Evolutionary conservation across 2,888 invertebrate genomes (phyloP).

Genomic region (Yponomeuta malinellus): DNA sequence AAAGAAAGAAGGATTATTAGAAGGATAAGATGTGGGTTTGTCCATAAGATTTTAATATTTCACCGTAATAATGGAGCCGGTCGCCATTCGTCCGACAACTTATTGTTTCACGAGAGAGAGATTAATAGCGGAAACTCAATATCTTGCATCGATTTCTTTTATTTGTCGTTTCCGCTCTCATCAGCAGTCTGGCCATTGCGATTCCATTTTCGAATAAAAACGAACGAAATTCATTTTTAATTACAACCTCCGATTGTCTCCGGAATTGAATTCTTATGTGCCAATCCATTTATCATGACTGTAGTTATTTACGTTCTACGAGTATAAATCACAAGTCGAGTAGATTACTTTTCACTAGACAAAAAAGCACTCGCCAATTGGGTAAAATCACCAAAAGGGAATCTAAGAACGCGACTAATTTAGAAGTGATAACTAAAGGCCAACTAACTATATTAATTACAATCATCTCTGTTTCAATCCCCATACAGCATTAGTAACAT

Average conservation of each 20-base stretch:
- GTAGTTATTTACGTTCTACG: background rate
- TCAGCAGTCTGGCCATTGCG: constrained; percentile 23
- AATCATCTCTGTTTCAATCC: too few species aligned
- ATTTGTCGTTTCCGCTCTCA: constrained; percentile 54
- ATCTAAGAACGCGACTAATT: too few species aligned
- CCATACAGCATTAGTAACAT: too few species aligned
- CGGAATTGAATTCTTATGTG: constrained; percentile 7
- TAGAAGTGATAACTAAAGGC: too few species aligned
- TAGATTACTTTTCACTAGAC: too few species aligned
- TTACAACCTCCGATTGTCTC: background rate
- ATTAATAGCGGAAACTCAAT: constrained; percentile 64
- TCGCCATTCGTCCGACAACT: constrained; percentile 22
- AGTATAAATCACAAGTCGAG: too few species aligned
- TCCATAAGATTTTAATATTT: too few species aligned
- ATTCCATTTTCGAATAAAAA: constrained; percentile 18
- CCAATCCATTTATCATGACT: constrained; percentile 46
- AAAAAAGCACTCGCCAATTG: too few species aligned
- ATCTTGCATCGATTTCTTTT: constrained; percentile 44
- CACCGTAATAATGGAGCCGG: background rate
- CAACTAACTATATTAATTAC: too few species aligned
- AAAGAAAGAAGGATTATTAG: too few species aligned
- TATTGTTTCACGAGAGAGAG: constrained; percentile 48
- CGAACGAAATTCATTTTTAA: background rate
- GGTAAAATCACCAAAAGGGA: too few species aligned
- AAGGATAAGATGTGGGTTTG: too few species aligned